A percentile compares a stretch with the other conserved stretches of the same genome.
Evolutionary conservation across 2,888 invertebrate genomes (phyloP).

Genomic region (Acanthosepion lycidas): DNA sequence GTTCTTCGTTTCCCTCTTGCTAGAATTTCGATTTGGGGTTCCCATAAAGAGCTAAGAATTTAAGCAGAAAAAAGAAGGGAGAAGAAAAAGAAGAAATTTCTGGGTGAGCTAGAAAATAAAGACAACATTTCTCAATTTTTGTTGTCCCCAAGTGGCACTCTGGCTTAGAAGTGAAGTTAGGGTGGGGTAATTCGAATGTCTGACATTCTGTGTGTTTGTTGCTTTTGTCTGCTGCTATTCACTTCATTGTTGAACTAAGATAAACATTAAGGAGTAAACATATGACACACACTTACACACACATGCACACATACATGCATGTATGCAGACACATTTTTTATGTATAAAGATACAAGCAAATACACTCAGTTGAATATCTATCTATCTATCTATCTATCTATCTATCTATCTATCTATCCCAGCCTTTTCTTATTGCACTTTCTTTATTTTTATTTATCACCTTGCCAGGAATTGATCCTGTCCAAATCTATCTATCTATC

Average conservation of each 20-base stretch:
- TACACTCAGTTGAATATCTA: background rate
- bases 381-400: no score
- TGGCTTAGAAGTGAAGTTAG: background rate
- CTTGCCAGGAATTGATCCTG: no score
- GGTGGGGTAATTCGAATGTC: background rate
- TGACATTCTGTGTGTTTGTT: background rate
- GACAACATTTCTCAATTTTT: background rate
- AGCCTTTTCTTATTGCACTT: no score
- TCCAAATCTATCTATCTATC: no score
- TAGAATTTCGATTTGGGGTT: background rate
- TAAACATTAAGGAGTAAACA: background rate
- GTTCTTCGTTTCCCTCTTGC: background rate
- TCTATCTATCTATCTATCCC: no score
- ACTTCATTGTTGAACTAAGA: background rate
- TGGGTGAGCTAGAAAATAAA: background rate
- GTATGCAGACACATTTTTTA: background rate
- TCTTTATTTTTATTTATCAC: no score
- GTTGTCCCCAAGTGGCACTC: background rate
- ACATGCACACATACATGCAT: background rate
- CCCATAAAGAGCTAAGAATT: background rate
- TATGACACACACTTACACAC: background rate
- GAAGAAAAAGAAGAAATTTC: background rate
- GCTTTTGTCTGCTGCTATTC: background rate
- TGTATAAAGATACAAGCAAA: background rate
- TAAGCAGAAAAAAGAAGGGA: background rate